Base-by-base conservation (phyloP, 2,888 invertebrate species). In the Lasiommata megera region DNA sequence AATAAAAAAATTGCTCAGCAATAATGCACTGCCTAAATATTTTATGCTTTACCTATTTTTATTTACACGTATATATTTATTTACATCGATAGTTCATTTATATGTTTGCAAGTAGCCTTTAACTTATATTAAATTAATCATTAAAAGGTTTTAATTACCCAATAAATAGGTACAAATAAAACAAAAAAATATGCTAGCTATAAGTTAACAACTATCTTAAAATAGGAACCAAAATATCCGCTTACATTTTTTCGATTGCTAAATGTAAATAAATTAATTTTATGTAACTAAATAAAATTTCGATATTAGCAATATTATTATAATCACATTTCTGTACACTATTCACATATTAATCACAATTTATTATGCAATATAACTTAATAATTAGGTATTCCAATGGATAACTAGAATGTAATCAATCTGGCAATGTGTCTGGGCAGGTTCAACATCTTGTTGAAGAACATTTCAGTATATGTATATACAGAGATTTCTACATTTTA, bases 221-320 rank as follows among this genome's bases (percentile, higher is more conserved):
- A 76, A 85, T 90, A 90, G 89, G 89, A 90, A 90, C 89, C 88
- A 89, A 90, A 88, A 62, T 60, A 60, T 62, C 41, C 40, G 54
- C 55, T 62, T 60, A 56, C 46, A 17, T 43, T 54, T 47, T 46
- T 47, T 46, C 36, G 54, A 51, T 38, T 37, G 37, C 44, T 38
- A 55, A 50, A 31, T 54, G 41, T 79, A 80, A 87, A 88, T 88
- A 88, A 88, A 84, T 88, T 84, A 84, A 79, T 77, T 69, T 66
- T 66, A 59, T 64, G 67, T 69, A 69, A 79, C 76, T 77, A 79
- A 75, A 77, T 81, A 82, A 79, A 78, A 61, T 53, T 59, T 72
- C 60, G 54, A 62, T 61, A 67, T 61, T 71, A 77, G 76, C 80
- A 77, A 28, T 29, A 29, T 18, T 41, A 43, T 9, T 81, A 77